phyloP scores from a whole-genome alignment of 2,113 vertebrate species.

The Aldabrachelys gigantea region DNA sequence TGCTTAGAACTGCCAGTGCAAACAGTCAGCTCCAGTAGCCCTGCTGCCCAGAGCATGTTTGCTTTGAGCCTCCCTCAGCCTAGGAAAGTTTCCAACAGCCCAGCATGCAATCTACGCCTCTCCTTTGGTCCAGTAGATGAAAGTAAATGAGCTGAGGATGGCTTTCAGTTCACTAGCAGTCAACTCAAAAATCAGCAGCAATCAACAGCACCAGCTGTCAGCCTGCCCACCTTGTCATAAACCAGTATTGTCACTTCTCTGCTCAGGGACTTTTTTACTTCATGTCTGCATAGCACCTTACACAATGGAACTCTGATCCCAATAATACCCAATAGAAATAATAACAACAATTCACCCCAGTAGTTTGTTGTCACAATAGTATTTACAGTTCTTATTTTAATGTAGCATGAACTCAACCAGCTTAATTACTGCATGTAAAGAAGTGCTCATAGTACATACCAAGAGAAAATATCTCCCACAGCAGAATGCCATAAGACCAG shows the following conservation, averaged over 20 bases:
- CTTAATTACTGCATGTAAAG: background rate
- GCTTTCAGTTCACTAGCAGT: background rate
- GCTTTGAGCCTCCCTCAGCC: background rate
- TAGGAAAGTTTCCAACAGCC: background rate
- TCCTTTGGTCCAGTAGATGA: background rate
- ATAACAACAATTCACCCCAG: background rate
- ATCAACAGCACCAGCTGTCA: background rate
- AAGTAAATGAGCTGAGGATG: background rate
- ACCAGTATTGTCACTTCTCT: constrained; percentile 10
- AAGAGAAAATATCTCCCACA: constrained; percentile 99
- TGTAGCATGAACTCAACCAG: constrained; percentile 2
- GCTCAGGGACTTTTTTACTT: background rate
- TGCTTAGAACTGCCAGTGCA: background rate
- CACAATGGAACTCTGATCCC: accelerated
- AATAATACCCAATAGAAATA: background rate
- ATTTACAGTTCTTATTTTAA: background rate
- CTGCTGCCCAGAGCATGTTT: background rate
- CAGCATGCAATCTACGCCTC: no score
- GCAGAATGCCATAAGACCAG: constrained; percentile 97
- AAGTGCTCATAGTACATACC: constrained; percentile 80
- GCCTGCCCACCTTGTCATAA: background rate
- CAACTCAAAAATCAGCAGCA: background rate
- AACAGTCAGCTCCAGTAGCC: background rate
- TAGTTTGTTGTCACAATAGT: background rate
- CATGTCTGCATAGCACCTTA: background rate